phyloP scores from a whole-genome alignment of 2,113 vertebrate species.

The Balaeniceps rex region DNA sequence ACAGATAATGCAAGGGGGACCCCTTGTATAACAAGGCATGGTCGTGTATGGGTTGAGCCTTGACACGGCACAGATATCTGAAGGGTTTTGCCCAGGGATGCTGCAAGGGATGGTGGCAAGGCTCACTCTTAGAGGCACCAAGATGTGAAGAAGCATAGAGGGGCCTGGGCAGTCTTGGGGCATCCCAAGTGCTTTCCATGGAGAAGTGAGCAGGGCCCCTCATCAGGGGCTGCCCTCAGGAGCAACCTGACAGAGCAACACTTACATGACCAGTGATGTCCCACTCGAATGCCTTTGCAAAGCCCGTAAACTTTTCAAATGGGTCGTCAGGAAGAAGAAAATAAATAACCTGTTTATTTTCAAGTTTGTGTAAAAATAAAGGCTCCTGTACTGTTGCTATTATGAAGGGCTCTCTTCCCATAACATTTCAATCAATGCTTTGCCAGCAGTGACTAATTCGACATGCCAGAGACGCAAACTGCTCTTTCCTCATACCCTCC shows the following conservation, averaged over 20 bases:
- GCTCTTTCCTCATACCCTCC: neutral
- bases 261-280: neutral
- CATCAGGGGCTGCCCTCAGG: neutral
- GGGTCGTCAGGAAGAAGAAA: neutral
- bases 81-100: neutral
- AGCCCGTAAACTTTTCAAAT: neutral
- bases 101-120: neutral
- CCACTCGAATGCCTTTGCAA: neutral
- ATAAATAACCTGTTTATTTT: neutral
- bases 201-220: neutral
- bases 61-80: accelerated
- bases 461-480: neutral
- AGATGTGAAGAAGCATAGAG: neutral
- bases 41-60: neutral
- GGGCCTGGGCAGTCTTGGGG: neutral
- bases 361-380: neutral
- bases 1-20: neutral
- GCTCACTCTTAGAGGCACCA: neutral
- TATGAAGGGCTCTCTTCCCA: neutral
- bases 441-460: neutral
- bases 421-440: neutral
- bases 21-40: neutral
- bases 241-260: neutral
- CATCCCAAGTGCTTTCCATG: neutral
- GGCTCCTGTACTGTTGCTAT: neutral